A percentile compares a stretch with the other conserved stretches of the same genome.
These are phyloP conservation scores for Rhinogobius similis DNA, from an alignment of 2,113 vertebrate species.

Conservation along the genomic window DNA sequence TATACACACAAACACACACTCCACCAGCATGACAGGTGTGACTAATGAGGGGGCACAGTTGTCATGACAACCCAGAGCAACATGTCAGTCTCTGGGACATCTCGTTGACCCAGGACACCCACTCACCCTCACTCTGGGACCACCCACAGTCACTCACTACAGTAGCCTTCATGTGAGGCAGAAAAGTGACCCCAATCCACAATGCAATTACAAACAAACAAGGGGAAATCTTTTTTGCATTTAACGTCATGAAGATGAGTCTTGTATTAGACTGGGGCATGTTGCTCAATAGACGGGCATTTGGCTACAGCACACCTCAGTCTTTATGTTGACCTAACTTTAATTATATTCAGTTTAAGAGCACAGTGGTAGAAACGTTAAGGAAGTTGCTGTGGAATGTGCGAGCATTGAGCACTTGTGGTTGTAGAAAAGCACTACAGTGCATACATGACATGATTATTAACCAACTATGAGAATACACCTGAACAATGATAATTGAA, in stretches of 20 bases:
- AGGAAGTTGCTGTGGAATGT: too few relatives aligned
- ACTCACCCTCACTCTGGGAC: conserved; percentile 19
- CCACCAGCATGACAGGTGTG: conserved; percentile 57
- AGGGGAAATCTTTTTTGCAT: background rate
- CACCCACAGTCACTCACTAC: conserved; percentile 30
- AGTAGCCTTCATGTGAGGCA: conserved; percentile 8
- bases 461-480: background rate
- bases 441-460: background rate
- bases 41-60: conserved; percentile 60
- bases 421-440: background rate
- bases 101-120: conserved; percentile 57
- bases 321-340: background rate
- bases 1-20: conserved; percentile 12
- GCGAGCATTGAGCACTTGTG: background rate
- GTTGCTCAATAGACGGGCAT: background rate
- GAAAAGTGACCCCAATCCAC: background rate
- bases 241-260: background rate
- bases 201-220: conserved; percentile 1
- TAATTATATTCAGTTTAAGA: background rate
- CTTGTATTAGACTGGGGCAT: background rate
- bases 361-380: background rate
- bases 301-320: background rate
- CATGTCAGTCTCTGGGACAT: conserved; percentile 48
- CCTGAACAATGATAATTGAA: background rate
- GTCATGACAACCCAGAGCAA: conserved; percentile 30